phyloP scores from a whole-genome alignment of 1,140 invertebrate genomes.

The Whitmania pigra region DNA sequence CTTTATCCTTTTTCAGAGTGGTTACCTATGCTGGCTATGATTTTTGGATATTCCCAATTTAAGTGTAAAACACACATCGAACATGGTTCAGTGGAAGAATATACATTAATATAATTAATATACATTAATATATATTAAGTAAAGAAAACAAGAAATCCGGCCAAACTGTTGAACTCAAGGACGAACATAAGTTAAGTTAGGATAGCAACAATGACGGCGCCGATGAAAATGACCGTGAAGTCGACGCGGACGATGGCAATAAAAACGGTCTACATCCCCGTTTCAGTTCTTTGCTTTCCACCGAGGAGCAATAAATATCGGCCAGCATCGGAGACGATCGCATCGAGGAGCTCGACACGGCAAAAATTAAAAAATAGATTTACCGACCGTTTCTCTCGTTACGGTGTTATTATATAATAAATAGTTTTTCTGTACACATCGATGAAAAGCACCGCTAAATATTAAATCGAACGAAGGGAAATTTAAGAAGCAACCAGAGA shows the following conservation, averaged over 20 bases:
- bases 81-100: not conserved
- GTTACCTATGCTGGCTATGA: slow-evolving; percentile 27
- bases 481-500: too few relatives aligned
- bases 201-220: slow-evolving; percentile 5
- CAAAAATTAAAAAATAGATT: too few relatives aligned
- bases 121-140: not conserved
- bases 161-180: not conserved
- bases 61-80: not conserved
- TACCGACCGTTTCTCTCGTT: too few relatives aligned
- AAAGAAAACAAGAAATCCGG: not conserved
- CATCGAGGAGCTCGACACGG: too few relatives aligned
- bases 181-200: slow-evolving; percentile 1
- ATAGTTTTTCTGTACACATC: too few relatives aligned
- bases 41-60: slow-evolving; percentile 14
- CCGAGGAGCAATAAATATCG: too few relatives aligned
- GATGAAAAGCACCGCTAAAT: too few relatives aligned
- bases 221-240: not conserved
- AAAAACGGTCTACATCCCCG: not conserved
- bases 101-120: too few relatives aligned
- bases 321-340: too few relatives aligned
- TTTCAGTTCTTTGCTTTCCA: too few relatives aligned
- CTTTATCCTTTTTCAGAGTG: slow-evolving; percentile 23
- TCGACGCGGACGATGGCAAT: not conserved
- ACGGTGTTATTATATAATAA: too few relatives aligned
- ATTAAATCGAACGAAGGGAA: too few relatives aligned